Evolutionary conservation across 2,113 vertebrate species (phyloP), one percentile per base, ranked within the genome.

Genomic region (Excalfactoria chinensis): DNA sequence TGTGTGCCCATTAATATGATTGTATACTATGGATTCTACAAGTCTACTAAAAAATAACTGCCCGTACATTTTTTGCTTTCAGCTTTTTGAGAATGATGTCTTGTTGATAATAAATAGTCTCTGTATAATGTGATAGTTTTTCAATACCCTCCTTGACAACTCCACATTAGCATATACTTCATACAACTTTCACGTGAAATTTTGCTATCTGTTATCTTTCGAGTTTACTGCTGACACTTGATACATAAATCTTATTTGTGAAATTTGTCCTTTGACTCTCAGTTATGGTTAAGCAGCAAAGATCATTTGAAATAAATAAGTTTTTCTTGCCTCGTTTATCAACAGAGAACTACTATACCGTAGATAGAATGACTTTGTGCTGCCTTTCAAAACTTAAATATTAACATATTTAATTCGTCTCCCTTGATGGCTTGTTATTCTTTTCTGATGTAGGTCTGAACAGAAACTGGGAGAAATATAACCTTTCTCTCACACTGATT

Each of bases 331-430:
- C 25, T 90, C 40, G 63, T 85, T 90, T 76, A 63, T 79, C 41
- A 73, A 40, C 25, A 74, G 51, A 43, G 35, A 73, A 6, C 41
- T 89, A 20, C 71, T 86, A 13, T 80, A 11, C 43, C 4, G 1
- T 28, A 34, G 55, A 59, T 55, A 56, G 18, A 22, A 22, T 63
- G 34, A 51, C 76, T 94, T 91, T 86, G 26, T 75, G 28, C 46
- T 91, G 55, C 68, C 41, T 89, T 94, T 93, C 34, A 85, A 73
- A 94, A 80, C 40, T 67, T 91, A n/a, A n/a, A 11, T 72, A 66
- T 93, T 92, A 80, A 60, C 35, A 40, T 79, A 75, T 78, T 84
- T 82, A 71, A 76, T 85, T 82, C 91, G 41, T 90, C 51, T 90
- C 89, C 32, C 21, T 76, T 78, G 62, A 67, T 72, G 73, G 20